phyloP scores from a whole-genome alignment of 2,113 vertebrate species.

The Nesoenas mayeri region DNA sequence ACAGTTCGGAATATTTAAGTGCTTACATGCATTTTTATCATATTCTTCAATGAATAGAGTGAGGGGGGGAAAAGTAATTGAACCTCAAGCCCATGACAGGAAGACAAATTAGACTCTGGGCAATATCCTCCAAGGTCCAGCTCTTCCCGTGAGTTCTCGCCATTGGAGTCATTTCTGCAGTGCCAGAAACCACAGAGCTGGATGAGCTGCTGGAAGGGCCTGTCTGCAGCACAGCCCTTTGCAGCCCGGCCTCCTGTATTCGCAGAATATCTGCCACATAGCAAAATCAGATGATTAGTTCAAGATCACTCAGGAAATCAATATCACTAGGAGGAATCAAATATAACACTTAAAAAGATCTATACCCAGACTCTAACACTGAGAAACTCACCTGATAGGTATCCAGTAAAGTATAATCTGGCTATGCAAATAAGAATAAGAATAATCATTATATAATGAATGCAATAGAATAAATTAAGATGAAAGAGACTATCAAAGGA shows the following conservation, averaged over 20 bases:
- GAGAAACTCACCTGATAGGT: background rate
- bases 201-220: background rate
- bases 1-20: background rate
- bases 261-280: background rate
- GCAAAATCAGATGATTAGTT: background rate
- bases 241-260: background rate
- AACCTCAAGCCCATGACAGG: background rate
- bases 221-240: background rate
- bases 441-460: background rate
- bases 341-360: background rate
- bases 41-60: slow-evolving; percentile 15
- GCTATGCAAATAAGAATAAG: background rate
- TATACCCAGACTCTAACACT: background rate
- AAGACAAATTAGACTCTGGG: slow-evolving; percentile 24
- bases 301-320: background rate
- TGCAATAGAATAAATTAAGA: background rate
- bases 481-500: background rate
- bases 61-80: background rate
- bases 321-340: background rate
- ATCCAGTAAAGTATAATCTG: background rate
- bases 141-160: background rate
- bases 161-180: background rate
- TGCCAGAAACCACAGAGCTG: slow-evolving; percentile 10
- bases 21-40: slow-evolving; percentile 8
- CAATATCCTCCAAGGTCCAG: background rate